These are phyloP conservation scores for Linnaemya tessellans DNA, from an alignment of 2,888 invertebrate species.

Conservation along the genomic window DNA sequence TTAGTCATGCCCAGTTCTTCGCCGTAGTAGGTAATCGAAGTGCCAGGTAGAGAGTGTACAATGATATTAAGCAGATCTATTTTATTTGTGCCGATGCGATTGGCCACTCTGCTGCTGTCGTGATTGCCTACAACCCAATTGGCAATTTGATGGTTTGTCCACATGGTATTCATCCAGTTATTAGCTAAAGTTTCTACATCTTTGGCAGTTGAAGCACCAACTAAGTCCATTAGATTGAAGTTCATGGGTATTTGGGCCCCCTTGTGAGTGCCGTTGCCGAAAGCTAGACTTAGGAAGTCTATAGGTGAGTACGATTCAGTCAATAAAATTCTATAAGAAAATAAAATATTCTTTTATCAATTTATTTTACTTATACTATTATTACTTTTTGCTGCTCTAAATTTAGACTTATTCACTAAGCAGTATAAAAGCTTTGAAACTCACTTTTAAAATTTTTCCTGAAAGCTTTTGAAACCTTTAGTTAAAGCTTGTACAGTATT, in stretches of 20 bases:
- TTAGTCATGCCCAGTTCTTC: constrained; percentile 88
- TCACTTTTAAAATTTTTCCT: no score
- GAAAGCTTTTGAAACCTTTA: no score
- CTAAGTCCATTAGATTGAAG: constrained; percentile 85
- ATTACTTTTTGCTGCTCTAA: no score
- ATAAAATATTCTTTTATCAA: neutral
- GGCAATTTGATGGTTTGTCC: constrained; percentile 83
- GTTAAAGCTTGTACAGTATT: no score
- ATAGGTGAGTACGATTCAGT: constrained; percentile 85
- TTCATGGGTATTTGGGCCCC: constrained; percentile 88
- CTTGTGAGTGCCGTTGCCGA: constrained; percentile 83
- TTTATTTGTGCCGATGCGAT: constrained; percentile 86
- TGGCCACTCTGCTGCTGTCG: constrained; percentile 86
- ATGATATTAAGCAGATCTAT: constrained; percentile 88
- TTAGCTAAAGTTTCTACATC: constrained; percentile 84
- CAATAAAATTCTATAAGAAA: constrained; percentile 56
- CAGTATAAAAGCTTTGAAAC: no score
- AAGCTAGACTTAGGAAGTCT: constrained; percentile 85
- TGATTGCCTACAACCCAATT: constrained; percentile 91
- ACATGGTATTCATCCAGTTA: constrained; percentile 86
- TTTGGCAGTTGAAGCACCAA: constrained; percentile 84
- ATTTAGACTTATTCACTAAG: no score
- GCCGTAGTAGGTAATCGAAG: constrained; percentile 91
- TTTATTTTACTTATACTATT: no score
- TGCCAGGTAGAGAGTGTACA: constrained; percentile 89